A percentile compares a stretch with the other conserved stretches of the same genome.
Conservation (phyloP, 2,888 invertebrate genomes). For the Drosophila infuscata region DNA sequence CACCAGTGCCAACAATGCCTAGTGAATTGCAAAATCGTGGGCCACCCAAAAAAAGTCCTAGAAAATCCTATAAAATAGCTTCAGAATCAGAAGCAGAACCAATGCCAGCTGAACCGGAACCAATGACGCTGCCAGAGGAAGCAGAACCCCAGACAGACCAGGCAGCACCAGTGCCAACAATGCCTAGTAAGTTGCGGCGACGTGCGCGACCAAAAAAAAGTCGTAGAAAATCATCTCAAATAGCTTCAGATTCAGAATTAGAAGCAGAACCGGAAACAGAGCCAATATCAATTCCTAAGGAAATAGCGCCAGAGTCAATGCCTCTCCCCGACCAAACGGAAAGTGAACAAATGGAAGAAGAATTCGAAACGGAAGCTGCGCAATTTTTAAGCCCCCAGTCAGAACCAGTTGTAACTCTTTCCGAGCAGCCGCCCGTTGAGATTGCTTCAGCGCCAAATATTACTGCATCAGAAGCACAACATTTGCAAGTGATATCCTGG, state of each 20-base stretch:
- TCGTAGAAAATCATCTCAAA: rapidly evolving
- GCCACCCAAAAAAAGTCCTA: background rate
- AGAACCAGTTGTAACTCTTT: background rate
- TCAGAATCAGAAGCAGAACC: background rate
- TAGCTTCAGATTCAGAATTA: background rate
- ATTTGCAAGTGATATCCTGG: conserved; percentile 28
- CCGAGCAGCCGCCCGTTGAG: background rate
- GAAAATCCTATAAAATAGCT: background rate
- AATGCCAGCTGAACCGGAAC: background rate
- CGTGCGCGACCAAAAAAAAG: background rate
- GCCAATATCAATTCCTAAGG: background rate
- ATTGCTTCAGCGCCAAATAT: background rate
- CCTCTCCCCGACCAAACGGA: background rate
- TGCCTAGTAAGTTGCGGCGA: too few species aligned
- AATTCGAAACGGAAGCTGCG: background rate
- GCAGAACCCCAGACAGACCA: background rate
- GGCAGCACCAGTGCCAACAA: background rate
- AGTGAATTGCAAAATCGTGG: background rate
- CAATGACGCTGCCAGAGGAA: background rate
- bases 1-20: background rate
- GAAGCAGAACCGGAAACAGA: background rate
- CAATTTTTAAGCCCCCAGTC: background rate
- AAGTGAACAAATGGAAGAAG: background rate
- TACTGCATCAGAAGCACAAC: background rate
- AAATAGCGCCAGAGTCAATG: background rate